A percentile compares a stretch with the other conserved stretches of the same genome.
These are phyloP conservation scores for Lagodon rhomboides DNA, from an alignment of 2,797 vertebrate species.

Conservation along the genomic window DNA sequence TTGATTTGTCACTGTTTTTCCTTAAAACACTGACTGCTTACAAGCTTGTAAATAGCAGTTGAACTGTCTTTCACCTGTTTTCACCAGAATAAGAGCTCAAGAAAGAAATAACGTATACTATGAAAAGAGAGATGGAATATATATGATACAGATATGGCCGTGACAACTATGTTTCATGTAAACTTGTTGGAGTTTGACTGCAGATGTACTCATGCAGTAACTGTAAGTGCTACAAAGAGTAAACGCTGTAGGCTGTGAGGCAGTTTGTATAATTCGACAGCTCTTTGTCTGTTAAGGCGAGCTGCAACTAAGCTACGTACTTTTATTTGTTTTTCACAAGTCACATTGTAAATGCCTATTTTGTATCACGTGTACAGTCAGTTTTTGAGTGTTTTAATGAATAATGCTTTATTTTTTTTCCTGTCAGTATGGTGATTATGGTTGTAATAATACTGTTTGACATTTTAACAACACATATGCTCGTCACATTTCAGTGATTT, in stretches of 20 bases:
- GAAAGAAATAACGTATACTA: background rate
- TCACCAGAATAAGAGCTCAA: constrained; percentile 17
- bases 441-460: constrained; percentile 65
- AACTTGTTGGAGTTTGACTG: constrained; percentile 32
- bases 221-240: constrained; percentile 30
- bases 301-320: constrained; percentile 51
- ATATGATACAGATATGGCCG: constrained; percentile 40
- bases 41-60: constrained; percentile 44
- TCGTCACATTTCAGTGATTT: constrained; percentile 74
- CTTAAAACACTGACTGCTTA: constrained; percentile 15
- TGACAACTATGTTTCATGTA: constrained; percentile 32
- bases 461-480: constrained; percentile 67
- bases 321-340: constrained; percentile 58
- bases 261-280: constrained; percentile 24
- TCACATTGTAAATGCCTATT: constrained; percentile 77
- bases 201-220: constrained; percentile 12
- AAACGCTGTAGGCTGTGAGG: constrained; percentile 18
- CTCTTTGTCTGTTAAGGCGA: constrained; percentile 44
- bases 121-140: constrained; percentile 42
- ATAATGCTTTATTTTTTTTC: constrained; percentile 56
- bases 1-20: constrained; percentile 7
- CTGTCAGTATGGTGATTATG: constrained; percentile 58
- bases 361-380: constrained; percentile 78
- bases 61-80: constrained; percentile 9
- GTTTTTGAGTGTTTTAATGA: constrained; percentile 70